These are phyloP conservation scores for Xiphorhynchus elegans DNA, from an alignment of 2,113 vertebrate species.

Conservation along the genomic window DNA sequence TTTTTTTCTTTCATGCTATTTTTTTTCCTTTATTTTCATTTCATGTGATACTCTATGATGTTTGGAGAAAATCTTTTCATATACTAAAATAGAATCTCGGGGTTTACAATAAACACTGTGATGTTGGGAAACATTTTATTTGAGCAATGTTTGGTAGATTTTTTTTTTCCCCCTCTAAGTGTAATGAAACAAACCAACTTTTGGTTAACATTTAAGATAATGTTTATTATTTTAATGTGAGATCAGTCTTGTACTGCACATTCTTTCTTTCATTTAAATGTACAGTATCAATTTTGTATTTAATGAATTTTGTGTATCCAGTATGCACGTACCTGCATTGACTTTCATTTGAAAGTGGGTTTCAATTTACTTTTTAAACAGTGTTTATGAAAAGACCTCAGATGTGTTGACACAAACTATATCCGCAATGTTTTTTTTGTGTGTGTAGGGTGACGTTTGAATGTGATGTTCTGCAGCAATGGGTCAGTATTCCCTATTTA, in stretches of 20 bases:
- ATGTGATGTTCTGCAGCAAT: constrained; percentile 77
- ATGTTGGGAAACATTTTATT: constrained; percentile 75
- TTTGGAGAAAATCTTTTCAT: constrained; percentile 70
- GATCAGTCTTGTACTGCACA: constrained; percentile 74
- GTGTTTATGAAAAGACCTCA: constrained; percentile 79
- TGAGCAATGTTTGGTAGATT: constrained; percentile 60
- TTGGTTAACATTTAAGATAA: constrained; percentile 75
- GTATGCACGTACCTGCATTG: constrained; percentile 82
- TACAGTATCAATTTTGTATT: constrained; percentile 82
- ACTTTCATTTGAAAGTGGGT: constrained; percentile 83
- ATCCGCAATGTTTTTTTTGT: constrained; percentile 68
- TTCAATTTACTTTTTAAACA: constrained; percentile 78
- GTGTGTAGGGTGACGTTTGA: constrained; percentile 82
- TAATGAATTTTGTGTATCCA: constrained; percentile 82
- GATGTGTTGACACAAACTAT: constrained; percentile 75
- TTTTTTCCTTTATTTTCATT: neutral
- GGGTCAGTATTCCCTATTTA: constrained; percentile 77
- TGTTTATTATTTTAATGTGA: constrained; percentile 75
- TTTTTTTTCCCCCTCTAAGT: neutral
- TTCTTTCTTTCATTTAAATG: constrained; percentile 77
- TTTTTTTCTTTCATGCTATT: neutral
- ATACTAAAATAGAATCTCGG: constrained; percentile 76
- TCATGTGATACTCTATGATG: constrained; percentile 58
- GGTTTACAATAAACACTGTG: constrained; percentile 87
- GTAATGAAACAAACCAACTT: constrained; percentile 46